These are phyloP conservation scores for Atherinomorus stipes DNA, from an alignment of 2,113 vertebrate genomes.

Conservation along the genomic window DNA sequence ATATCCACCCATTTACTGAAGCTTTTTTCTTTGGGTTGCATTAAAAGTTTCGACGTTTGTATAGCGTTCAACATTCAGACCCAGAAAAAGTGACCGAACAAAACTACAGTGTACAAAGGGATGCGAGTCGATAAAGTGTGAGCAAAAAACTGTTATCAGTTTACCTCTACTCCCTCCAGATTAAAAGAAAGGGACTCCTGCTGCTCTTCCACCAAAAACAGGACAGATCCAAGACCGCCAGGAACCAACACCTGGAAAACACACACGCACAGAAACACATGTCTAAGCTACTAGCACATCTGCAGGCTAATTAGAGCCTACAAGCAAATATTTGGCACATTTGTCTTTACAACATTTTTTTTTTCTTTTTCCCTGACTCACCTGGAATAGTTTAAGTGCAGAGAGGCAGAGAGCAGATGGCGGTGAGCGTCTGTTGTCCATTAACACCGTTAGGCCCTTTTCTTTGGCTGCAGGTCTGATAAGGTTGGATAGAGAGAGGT, in stretches of 20 bases:
- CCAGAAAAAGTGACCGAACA: neutral
- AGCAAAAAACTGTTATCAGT: constrained; percentile 9
- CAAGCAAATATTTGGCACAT: constrained; percentile 36
- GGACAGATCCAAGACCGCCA: constrained; percentile 76
- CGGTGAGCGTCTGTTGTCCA: constrained; percentile 83
- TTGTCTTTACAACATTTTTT: neutral
- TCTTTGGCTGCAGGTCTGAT: constrained; percentile 84
- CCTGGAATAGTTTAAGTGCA: constrained; percentile 82
- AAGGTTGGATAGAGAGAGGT: constrained; percentile 18
- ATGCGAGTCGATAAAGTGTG: neutral
- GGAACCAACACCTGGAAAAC: constrained; percentile 70
- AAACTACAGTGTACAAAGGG: too few species aligned
- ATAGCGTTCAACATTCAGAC: too few species aligned
- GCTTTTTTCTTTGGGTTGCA: neutral
- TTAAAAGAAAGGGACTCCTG: constrained; percentile 56
- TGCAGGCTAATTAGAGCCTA: constrained; percentile 33
- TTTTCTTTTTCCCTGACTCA: constrained; percentile 50
- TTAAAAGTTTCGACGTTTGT: neutral
- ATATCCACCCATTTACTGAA: neutral
- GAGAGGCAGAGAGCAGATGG: constrained; percentile 75
- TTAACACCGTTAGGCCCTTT: constrained; percentile 85
- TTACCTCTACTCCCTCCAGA: constrained; percentile 80
- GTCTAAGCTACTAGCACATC: constrained; percentile 22
- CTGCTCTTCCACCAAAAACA: constrained; percentile 79
- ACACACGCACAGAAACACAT: constrained; percentile 28